Evolutionary conservation across 2,113 vertebrate species (phyloP).

Genomic region (Dermatemys mawii): DNA sequence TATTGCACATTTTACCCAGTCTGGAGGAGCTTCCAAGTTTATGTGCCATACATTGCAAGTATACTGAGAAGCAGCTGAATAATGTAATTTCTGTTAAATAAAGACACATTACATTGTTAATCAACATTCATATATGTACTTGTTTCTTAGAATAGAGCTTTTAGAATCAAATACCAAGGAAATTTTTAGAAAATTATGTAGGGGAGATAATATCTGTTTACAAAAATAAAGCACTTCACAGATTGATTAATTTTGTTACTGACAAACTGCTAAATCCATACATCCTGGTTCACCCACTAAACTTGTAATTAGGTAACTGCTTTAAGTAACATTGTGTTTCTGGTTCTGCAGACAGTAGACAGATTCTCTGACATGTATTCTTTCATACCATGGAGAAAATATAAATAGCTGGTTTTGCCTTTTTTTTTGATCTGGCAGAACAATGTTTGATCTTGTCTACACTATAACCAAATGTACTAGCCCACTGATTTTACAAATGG

Average conservation of each 20-base stretch:
- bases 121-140: neutral
- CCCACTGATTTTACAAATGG: neutral
- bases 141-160: neutral
- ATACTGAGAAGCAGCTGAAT: conserved; percentile 37
- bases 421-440: neutral
- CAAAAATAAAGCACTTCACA: neutral
- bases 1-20: conserved; percentile 82
- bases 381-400: neutral
- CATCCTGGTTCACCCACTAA: neutral
- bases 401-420: neutral
- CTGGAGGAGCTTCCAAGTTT: conserved; percentile 83
- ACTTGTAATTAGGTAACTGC: neutral
- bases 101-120: conserved; percentile 10
- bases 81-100: conserved; percentile 48
- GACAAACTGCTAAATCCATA: neutral
- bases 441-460: neutral
- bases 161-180: neutral
- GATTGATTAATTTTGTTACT: neutral
- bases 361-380: neutral
- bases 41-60: conserved; percentile 85
- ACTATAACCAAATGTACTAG: neutral
- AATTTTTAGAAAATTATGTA: neutral
- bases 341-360: neutral
- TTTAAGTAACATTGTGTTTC: neutral
- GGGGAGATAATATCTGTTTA: neutral